Percentiles rank a stretch among this genome's conserved stretches.
Conservation (phyloP, 2,888 invertebrate genomes). For the Dorcus hopei region DNA sequence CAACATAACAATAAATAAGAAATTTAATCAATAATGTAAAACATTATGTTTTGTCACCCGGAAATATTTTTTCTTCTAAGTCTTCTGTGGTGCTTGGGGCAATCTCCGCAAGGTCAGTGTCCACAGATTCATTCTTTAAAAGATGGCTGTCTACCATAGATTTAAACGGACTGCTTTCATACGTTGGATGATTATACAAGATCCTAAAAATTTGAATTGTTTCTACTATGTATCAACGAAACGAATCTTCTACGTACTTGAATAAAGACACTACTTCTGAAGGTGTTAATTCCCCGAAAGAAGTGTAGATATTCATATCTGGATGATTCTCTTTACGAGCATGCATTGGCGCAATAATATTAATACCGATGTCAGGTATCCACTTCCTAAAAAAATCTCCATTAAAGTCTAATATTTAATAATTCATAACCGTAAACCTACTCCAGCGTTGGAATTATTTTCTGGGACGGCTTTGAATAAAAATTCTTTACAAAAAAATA, state of each 20-base stretch:
- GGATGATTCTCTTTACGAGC: conserved; percentile 38
- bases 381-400: conserved; percentile 11
- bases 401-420: neutral
- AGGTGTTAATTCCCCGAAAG: conserved; percentile 67
- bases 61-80: too few relatives aligned
- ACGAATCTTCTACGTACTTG: conserved; percentile 39
- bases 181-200: conserved; percentile 63
- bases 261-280: conserved; percentile 64
- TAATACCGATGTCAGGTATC: conserved; percentile 10
- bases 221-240: conserved; percentile 23
- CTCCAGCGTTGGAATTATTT: conserved; percentile 72
- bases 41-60: too few relatives aligned
- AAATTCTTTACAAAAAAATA: conserved; percentile 70
- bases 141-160: conserved; percentile 63
- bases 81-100: too few relatives aligned
- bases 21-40: too few relatives aligned
- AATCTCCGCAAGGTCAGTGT: conserved; percentile 24
- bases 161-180: conserved; percentile 61
- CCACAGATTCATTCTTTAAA: conserved; percentile 50
- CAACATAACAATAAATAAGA: too few relatives aligned
- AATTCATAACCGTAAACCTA: conserved; percentile 48
- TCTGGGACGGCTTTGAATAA: conserved; percentile 56
- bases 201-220: conserved; percentile 32
- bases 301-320: conserved; percentile 67
- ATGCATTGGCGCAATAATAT: conserved; percentile 16